Conservation (phyloP, 92 coral and sea anemone genomes). For the Porites rus region DNA sequence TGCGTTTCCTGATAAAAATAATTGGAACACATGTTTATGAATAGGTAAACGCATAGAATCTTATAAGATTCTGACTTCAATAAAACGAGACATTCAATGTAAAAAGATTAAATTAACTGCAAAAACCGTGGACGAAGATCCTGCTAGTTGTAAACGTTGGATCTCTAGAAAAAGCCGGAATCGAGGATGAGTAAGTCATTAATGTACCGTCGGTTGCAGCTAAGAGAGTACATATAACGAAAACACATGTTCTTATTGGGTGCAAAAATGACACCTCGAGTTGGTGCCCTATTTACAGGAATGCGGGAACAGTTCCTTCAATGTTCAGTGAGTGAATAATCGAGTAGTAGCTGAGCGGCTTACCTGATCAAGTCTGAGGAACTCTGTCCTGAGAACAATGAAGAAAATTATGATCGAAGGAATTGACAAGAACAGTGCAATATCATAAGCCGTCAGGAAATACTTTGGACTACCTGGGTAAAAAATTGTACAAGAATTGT, state of each 20-base stretch:
- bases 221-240: too few relatives aligned
- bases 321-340: not conserved
- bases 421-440: conserved; percentile 38
- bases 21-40: not conserved
- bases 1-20: conserved; percentile 34
- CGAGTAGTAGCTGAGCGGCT: not conserved
- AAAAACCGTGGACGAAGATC: too few relatives aligned
- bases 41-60: too few relatives aligned
- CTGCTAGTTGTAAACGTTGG: too few relatives aligned
- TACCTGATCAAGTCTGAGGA: conserved; percentile 72
- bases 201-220: too few relatives aligned
- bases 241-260: too few relatives aligned
- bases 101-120: too few relatives aligned
- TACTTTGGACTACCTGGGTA: not conserved
- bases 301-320: too few relatives aligned
- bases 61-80: not conserved
- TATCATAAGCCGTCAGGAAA: conserved; percentile 46
- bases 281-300: too few relatives aligned
- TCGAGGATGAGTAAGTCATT: too few relatives aligned
- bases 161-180: too few relatives aligned
- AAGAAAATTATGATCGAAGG: conserved; percentile 59
- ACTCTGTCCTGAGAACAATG: conserved; percentile 60
- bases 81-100: not conserved
- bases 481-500: not conserved
- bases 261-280: too few relatives aligned